Conservation (phyloP, 1,140 invertebrate species). For the Drosophila sulfurigaster region DNA sequence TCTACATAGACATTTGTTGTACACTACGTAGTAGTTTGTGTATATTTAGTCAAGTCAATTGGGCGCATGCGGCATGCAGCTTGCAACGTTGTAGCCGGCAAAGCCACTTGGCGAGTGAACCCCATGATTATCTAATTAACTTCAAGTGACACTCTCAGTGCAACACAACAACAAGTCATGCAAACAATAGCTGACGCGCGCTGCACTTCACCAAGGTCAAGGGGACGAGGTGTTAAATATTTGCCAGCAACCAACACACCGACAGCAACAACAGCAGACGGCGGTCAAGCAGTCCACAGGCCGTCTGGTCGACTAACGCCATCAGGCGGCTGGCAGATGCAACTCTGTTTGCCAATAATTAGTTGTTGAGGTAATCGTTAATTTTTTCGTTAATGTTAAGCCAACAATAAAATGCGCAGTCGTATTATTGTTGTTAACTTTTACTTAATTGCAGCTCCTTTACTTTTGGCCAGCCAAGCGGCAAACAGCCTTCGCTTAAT, state of each 20-base stretch:
- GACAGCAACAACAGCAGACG: slow-evolving; percentile 12
- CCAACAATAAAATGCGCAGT: slow-evolving; percentile 45
- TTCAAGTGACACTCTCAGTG: slow-evolving; percentile 22
- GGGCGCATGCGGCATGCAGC: slow-evolving; percentile 6
- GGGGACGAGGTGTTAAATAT: slow-evolving; percentile 58
- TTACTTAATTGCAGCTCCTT: slow-evolving; percentile 43
- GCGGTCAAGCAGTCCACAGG: slow-evolving; percentile 25
- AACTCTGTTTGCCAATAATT: slow-evolving; percentile 70
- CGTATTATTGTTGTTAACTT: slow-evolving; percentile 51
- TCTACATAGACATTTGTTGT: slow-evolving; percentile 5
- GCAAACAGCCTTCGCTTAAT: slow-evolving; percentile 31
- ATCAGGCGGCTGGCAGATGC: slow-evolving; percentile 17
- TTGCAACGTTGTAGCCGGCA: slow-evolving; percentile 6
- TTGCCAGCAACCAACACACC: slow-evolving; percentile 16
- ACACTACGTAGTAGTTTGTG: neutral
- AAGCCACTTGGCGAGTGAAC: slow-evolving; percentile 10
- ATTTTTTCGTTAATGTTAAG: slow-evolving; percentile 57
- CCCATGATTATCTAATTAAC: slow-evolving; percentile 40
- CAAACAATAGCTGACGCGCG: slow-evolving; percentile 37
- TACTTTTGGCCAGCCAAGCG: slow-evolving; percentile 35
- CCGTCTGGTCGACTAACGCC: slow-evolving; percentile 1
- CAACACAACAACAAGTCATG: slow-evolving; percentile 28
- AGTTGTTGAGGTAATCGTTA: slow-evolving; percentile 71
- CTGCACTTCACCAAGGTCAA: slow-evolving; percentile 63
- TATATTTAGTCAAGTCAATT: slow-evolving; percentile 14